Conservation (phyloP, 2,888 invertebrate genomes). For the Perizoma flavofasciatum region DNA sequence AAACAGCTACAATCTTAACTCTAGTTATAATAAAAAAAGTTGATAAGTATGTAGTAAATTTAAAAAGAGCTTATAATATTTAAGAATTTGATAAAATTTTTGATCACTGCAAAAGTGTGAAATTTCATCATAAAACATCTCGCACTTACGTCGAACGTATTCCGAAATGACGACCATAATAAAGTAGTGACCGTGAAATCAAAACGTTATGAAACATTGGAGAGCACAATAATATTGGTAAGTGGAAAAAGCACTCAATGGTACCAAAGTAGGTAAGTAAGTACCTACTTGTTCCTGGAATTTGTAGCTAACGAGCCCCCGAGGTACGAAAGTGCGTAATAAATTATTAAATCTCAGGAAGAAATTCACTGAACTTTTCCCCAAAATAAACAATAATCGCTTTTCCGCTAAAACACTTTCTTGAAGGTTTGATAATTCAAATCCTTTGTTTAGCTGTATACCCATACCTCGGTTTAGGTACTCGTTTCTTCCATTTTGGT, state of each 20-base stretch:
- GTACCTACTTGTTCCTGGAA: slow-evolving; percentile 9
- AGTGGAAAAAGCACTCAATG: slow-evolving; percentile 13
- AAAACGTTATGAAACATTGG: slow-evolving; percentile 5
- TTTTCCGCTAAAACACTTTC: slow-evolving; percentile 2
- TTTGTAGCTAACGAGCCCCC: slow-evolving; percentile 21
- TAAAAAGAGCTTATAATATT: too few species aligned
- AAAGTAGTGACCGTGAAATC: neutral
- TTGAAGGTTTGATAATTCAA: slow-evolving; percentile 1
- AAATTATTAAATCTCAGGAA: slow-evolving; percentile 14
- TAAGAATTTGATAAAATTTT: too few species aligned
- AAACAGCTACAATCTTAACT: too few species aligned
- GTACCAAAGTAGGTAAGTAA: neutral
- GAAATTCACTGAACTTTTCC: slow-evolving; percentile 14
- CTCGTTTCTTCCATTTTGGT: slow-evolving; percentile 4
- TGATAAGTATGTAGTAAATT: too few species aligned
- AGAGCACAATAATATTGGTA: neutral
- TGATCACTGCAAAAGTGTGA: too few species aligned
- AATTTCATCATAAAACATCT: too few species aligned
- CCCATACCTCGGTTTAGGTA: neutral
- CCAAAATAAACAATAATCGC: slow-evolving; percentile 13
- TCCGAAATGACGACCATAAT: too few species aligned
- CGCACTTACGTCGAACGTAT: too few species aligned
- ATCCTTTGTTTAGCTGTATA: neutral
- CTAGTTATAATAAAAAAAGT: too few species aligned
- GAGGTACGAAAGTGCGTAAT: slow-evolving; percentile 17